Evolutionary conservation across 2,113 vertebrate genomes (phyloP).

Genomic region (Podocnemis expansa): DNA sequence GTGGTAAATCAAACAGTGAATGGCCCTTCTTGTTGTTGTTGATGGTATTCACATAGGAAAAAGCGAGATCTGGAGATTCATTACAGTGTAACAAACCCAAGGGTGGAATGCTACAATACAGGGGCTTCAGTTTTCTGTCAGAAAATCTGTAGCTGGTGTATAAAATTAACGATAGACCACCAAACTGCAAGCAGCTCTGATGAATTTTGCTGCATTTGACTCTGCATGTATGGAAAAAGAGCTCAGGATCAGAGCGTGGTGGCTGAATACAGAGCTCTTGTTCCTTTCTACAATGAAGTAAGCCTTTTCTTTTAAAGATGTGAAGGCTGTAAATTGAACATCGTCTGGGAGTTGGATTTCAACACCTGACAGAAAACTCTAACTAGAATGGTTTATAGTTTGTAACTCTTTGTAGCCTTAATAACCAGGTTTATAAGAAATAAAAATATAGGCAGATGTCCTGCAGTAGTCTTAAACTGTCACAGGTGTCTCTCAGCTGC

Average conservation of each 20-base stretch:
- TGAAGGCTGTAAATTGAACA: slow-evolving; percentile 42
- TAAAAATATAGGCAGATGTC: not conserved
- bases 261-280: slow-evolving; percentile 27
- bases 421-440: not conserved
- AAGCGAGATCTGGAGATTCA: not conserved
- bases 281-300: not conserved
- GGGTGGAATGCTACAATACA: not conserved
- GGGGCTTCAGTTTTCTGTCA: slow-evolving; percentile 15
- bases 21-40: not conserved
- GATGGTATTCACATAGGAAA: not conserved
- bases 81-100: not conserved
- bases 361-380: slow-evolving; percentile 22
- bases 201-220: slow-evolving; percentile 33
- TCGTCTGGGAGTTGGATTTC: not conserved
- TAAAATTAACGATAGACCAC: not conserved
- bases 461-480: not conserved
- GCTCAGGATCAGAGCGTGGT: not conserved
- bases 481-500: not conserved
- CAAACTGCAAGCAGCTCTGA: slow-evolving; percentile 42
- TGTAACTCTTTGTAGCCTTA: not conserved
- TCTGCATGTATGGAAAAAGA: slow-evolving; percentile 29
- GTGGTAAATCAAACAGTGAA: not conserved
- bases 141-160: slow-evolving; percentile 24
- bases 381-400: slow-evolving; percentile 33
- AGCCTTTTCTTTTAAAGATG: slow-evolving; percentile 19